Conservation (phyloP, 2,113 vertebrate genomes). For the Burhinus bistriatus region DNA sequence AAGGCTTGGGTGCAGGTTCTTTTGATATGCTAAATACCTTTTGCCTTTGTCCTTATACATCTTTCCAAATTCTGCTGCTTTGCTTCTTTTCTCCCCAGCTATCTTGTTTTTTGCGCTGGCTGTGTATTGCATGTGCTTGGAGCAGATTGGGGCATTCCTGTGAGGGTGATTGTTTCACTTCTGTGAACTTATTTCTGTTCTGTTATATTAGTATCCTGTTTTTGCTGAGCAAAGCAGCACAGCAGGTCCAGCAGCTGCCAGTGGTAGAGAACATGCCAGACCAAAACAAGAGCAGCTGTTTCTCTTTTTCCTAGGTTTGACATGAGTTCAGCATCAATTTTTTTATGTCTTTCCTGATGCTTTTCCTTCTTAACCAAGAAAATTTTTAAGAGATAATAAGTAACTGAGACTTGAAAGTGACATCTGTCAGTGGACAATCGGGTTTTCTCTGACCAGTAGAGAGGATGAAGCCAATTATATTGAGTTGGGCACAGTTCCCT, state of each 20-base stretch:
- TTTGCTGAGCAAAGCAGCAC: constrained; percentile 31
- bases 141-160: neutral
- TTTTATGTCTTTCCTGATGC: neutral
- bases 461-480: neutral
- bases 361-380: neutral
- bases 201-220: neutral
- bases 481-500: neutral
- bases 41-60: neutral
- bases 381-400: neutral
- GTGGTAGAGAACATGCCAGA: neutral
- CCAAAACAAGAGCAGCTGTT: constrained; percentile 34
- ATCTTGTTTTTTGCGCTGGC: neutral
- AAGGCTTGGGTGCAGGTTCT: neutral
- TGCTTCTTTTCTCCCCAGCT: neutral
- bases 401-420: neutral
- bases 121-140: neutral
- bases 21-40: neutral
- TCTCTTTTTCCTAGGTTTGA: neutral
- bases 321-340: neutral
- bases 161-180: neutral
- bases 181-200: constrained; percentile 17
- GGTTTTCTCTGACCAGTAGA: neutral
- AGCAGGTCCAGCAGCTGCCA: constrained; percentile 31
- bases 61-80: neutral
- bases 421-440: neutral